Base-by-base conservation (phyloP, 2,888 invertebrate genomes). In the Trichopoda pennipes region DNA sequence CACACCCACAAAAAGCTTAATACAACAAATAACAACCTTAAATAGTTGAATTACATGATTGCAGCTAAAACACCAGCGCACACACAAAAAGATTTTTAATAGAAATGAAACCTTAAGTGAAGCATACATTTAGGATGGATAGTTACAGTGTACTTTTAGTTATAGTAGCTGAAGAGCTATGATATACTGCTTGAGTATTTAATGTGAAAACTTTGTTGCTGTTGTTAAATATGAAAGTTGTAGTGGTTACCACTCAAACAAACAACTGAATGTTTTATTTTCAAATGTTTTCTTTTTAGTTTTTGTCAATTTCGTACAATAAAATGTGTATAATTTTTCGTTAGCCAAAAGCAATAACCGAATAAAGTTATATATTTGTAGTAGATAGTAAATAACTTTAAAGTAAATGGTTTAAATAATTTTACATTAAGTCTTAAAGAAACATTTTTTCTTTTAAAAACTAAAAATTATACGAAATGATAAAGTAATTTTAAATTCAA, bases 101-200 rank as follows among this genome's bases (percentile, higher is more conserved):
- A 23, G 17, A 23, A 56, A 66, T 47, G 12, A 38, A 47, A 58
- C 12, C 28, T 42, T 42, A 44, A 76, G 17, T 60, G 21, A 53
- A 76, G 76, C 60, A 69, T 69, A 61, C 68, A 69, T 61, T n/a
- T 35, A 76, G 68, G 76, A 60, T 68, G 16, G 21, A 74, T 17
- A 51, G 68, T 35, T 53, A 35, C 16, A 66, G 38, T 17, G 3
- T 49, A n/a, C 32, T 60, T 12, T 19, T 9, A 21, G n/a, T 55
- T n/a, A 2, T 16, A 55, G 51, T 44, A 19, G 21, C 23, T 60
- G 53, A 4, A 19, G 38, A 68, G 53, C 4, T 61, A 47, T 49
- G 19, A 38, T 56, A 44, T 12, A 44, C 42, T 44, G 35, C 55
- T 74, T 74, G 66, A 66, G 49, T 38, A 49, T 74, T 74, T 47